Base-by-base conservation (phyloP, 2,113 vertebrate species). In the Leptobrachium ailaonicum region DNA sequence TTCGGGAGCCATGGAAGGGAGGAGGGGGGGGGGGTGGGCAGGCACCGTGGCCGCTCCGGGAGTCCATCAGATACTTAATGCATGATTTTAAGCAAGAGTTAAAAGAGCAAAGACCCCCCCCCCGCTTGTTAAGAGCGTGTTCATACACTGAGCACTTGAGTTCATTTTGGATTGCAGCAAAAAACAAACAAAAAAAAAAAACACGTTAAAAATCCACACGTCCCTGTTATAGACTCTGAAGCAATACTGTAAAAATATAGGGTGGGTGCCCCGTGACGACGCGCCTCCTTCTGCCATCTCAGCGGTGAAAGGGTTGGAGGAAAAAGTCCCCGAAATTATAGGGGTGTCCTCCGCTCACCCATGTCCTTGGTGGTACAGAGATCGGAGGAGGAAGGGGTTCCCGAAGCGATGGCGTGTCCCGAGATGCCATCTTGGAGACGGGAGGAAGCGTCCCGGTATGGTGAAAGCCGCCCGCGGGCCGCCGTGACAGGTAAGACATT, bases 111-210 rank as follows among this genome's bases (percentile, higher is more conserved):
- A 66, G 6, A 66, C 20, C 40, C 40, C 9, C 10, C 11, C 20
- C 40, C 40, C 9, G 41, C 11, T 68, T 13, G 12, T 44, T 43
- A 42, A 41, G 42, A 69, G 64, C 32, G 14, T 5, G 1, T 44
- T 45, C 41, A 42, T 41, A 71, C 68, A 71, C 68, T 71, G 68
- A 71, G 68, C 68, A 54, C 32, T 75, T 41, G 4, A 14, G 32
- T 66, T 66, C 44, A 66, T 63, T 64, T 71, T 76, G 40, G 63
- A 54, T 76, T 66, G n/a, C 74, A 53, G 62, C 74, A 40, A 2
- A 75, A 32, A 41, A 47, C 14, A 62, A 60, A 7, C 12, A n/a
- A 32, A 20, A 45, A 32, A 41, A 75, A 11, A n/a, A 62, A 12
- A 4, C 10, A 1, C 47, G 45, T 40, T 32, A 32, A 32, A 32